Base-by-base conservation (phyloP, 64 coral and sea anemone genomes). In the Stichodactyla mertensii region DNA sequence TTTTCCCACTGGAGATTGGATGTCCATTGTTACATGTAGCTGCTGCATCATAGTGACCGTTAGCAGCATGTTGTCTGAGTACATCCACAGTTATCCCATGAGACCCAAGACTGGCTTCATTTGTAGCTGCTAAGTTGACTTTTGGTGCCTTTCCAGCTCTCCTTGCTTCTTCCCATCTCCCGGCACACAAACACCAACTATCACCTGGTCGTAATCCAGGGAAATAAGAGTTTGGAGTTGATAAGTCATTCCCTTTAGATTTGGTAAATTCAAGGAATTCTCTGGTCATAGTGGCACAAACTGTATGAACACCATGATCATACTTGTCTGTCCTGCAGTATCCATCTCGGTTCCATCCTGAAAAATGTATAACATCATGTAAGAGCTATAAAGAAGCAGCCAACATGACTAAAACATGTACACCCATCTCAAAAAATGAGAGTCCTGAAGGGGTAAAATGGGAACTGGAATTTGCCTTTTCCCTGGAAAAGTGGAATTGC, bases 231-330 rank as follows among this genome's bases (percentile, higher is more conserved):
- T 66, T 66, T 9, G 62, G 62, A 9, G 62, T 22, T 66, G 62
- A 66, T 66, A 66, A 22, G 22, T 66, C 62, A 22, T 66, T 66
- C 18, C 62, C 62, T 66, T 22, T n/a, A n/a, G 62, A 4, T 66
- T 66, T 66, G 9, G 62, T 66, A 66, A 2, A 66, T 6, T 66
- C 19, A n/a, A 66, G 62, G 20, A 66, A 66, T 9, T 66, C 19
- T n/a, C 19, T 66, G 0, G 62, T 66, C 62, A 66, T 66, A n/a
- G 19, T 66, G 62, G 62, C 62, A 22, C 62, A 66, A n/a, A 66
- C 62, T n/a, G 62, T 66, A 66, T 66, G 62, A 12, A 66, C 62
- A 66, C 62, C 62, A 66, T 66, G 62, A n/a, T 66, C 62, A 66
- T 66, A 7, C 20, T 12, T 20, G 62, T 66, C 62, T 66, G 62